Evolutionary conservation across 1,140 invertebrate species (phyloP).

Genomic region (Mya arenaria): DNA sequence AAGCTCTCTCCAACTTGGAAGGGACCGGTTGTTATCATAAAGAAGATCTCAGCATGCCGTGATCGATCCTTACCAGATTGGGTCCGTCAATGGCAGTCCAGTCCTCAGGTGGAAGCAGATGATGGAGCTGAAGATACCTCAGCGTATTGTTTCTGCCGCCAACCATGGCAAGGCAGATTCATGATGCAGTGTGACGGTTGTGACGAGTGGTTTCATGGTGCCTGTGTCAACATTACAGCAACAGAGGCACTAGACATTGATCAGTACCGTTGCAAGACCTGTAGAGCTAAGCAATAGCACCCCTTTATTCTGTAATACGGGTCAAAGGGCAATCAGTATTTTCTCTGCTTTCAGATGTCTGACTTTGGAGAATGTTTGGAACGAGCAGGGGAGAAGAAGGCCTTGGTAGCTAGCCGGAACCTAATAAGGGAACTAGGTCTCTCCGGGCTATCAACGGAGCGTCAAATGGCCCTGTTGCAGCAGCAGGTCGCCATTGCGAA

Average conservation of each 20-base stretch:
- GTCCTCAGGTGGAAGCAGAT: not conserved
- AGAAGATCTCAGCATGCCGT: not conserved
- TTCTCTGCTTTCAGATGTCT: no score
- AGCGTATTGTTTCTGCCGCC: slow-evolving; percentile 2
- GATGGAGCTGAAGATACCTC: not conserved
- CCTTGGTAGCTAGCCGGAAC: no score
- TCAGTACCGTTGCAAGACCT: not conserved
- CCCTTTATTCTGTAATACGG: no score
- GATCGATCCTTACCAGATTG: not conserved
- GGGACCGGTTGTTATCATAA: not conserved
- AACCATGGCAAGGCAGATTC: not conserved
- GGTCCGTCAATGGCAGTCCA: not conserved
- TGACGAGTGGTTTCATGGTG: slow-evolving; percentile 17
- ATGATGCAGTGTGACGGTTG: slow-evolving; percentile 18
- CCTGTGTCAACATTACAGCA: not conserved
- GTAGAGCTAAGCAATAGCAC: no score
- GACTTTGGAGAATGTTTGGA: no score
- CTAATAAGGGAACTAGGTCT: no score
- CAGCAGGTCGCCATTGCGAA: no score
- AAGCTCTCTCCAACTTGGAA: slow-evolving; percentile 20
- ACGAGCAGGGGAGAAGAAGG: no score
- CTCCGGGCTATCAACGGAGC: no score
- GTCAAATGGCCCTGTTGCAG: no score
- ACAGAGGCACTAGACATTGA: slow-evolving; percentile 11
- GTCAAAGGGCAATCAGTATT: no score